Evolutionary conservation across 2,888 invertebrate genomes (phyloP).

Genomic region (Glyphotaelius pellucidus): DNA sequence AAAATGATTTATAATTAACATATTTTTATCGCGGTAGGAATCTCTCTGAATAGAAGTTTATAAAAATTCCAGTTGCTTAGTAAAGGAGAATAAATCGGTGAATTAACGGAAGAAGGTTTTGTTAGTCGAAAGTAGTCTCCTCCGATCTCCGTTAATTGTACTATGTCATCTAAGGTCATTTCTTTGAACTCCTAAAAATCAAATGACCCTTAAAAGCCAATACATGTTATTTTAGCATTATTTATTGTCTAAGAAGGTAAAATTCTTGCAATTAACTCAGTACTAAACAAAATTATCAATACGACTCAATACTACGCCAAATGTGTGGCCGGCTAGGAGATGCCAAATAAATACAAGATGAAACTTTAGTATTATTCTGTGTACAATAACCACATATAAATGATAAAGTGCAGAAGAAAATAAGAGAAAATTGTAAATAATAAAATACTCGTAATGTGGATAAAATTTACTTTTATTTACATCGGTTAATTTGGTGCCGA

Average conservation of each 20-base stretch:
- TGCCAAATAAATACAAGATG: constrained; percentile 5
- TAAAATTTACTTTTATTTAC: neutral
- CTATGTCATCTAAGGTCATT: constrained; percentile 31
- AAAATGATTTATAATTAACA: neutral
- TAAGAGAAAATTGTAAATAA: neutral
- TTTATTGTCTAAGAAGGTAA: constrained; percentile 20
- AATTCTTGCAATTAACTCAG: constrained; percentile 26
- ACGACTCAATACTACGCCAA: constrained; percentile 6
- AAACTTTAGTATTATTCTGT: neutral
- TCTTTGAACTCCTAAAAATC: constrained; percentile 39
- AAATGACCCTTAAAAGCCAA: constrained; percentile 41
- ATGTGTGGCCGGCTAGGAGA: constrained; percentile 10
- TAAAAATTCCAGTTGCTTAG: neutral
- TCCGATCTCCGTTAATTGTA: neutral
- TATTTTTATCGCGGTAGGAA: neutral
- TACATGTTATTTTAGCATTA: constrained; percentile 19
- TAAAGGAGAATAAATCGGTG: neutral
- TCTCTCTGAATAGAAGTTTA: neutral
- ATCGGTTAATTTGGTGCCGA: neutral
- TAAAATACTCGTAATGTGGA: neutral
- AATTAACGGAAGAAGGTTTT: constrained; percentile 3
- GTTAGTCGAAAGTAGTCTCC: constrained; percentile 37
- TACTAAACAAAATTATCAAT: neutral
- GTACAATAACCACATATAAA: neutral
- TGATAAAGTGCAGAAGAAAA: constrained; percentile 27